phyloP scores from a whole-genome alignment of 2,113 vertebrate species.

The Gorsachius goisagi region DNA sequence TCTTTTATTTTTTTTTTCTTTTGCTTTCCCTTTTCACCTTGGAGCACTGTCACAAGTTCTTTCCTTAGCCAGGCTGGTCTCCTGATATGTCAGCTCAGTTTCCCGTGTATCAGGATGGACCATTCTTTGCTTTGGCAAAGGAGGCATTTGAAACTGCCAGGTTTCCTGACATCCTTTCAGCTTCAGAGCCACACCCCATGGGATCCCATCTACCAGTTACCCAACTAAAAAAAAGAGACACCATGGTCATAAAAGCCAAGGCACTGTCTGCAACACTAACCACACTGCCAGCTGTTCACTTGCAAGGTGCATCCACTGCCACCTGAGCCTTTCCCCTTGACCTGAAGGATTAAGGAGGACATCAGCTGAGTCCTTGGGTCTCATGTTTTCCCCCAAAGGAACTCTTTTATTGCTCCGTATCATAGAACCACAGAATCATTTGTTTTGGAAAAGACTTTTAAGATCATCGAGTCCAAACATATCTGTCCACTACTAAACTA shows the following conservation, averaged over 20 bases:
- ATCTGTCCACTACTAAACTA: no score
- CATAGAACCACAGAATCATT: no score
- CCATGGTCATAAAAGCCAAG: not conserved
- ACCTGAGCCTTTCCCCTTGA: not conserved
- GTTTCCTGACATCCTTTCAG: not conserved
- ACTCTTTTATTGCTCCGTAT: not conserved
- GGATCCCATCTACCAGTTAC: not conserved
- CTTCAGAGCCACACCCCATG: not conserved
- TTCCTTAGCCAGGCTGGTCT: not conserved
- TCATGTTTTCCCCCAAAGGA: not conserved
- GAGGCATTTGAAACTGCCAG: not conserved
- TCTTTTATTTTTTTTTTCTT: not conserved
- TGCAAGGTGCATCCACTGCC: not conserved
- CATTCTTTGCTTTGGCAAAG: not conserved
- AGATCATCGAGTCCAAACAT: no score
- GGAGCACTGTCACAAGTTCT: not conserved
- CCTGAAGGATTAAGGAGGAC: not conserved
- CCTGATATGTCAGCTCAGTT: not conserved
- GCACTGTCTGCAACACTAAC: not conserved
- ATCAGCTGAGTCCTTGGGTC: fast-evolving
- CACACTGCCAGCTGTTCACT: not conserved
- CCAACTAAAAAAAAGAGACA: not conserved
- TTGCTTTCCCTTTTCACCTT: not conserved
- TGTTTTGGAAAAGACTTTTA: no score
- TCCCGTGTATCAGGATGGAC: not conserved